Conservation (phyloP, 2,113 vertebrate species). For the Ctenodactylus gundi region DNA sequence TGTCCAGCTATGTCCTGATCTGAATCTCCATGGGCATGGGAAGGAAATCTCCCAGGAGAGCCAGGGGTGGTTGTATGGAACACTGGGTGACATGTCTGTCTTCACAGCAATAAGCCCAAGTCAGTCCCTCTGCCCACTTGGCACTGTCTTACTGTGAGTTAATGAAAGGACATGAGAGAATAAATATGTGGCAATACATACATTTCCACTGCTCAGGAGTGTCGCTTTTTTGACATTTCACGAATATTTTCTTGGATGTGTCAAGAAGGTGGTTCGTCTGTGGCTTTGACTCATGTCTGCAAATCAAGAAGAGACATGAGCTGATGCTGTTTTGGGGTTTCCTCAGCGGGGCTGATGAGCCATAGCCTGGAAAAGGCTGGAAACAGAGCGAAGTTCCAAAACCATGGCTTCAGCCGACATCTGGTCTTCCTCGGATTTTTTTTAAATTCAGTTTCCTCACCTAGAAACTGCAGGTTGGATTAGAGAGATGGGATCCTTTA, state of each 20-base stretch:
- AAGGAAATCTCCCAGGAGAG: not conserved
- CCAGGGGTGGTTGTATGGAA: no score
- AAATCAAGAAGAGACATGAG: not conserved
- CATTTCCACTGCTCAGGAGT: not conserved
- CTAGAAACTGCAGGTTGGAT: not conserved
- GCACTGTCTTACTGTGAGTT: not conserved
- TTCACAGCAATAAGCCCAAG: fast-evolving
- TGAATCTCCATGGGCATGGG: fast-evolving
- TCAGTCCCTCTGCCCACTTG: fast-evolving
- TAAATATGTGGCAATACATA: fast-evolving
- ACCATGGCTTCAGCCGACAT: no score
- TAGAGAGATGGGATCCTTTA: not conserved
- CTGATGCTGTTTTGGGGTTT: not conserved
- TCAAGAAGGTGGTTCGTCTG: not conserved
- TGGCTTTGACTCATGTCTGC: not conserved
- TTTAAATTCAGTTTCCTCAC: not conserved
- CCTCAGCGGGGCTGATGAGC: not conserved
- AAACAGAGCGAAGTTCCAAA: fast-evolving
- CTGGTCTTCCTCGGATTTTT: not conserved
- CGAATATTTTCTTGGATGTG: not conserved
- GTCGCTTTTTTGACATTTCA: not conserved
- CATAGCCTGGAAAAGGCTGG: fast-evolving
- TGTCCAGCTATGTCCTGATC: fast-evolving
- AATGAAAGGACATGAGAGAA: not conserved
- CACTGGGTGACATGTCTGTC: fast-evolving